Percentiles rank a stretch among this genome's conserved stretches.
Evolutionary conservation across 2,113 vertebrate genomes (phyloP).

Genomic region (Phyllostomus discolor): DNA sequence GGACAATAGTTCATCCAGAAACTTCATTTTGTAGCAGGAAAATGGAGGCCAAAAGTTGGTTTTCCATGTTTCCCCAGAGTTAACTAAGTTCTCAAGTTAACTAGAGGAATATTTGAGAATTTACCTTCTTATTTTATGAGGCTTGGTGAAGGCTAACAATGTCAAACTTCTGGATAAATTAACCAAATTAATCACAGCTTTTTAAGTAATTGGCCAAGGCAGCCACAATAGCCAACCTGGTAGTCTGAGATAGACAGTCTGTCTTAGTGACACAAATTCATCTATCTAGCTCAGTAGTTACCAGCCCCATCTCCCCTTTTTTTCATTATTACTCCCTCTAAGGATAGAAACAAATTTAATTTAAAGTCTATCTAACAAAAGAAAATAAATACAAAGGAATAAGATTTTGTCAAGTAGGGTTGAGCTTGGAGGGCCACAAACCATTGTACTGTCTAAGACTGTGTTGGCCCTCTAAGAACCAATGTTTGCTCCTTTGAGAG

Average conservation of each 20-base stretch:
- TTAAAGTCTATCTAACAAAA: background rate
- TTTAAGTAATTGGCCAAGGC: background rate
- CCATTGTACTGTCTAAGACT: background rate
- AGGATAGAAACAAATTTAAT: constrained; percentile 1
- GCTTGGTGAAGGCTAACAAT: rapidly evolving
- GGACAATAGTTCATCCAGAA: background rate
- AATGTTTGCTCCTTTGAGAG: background rate
- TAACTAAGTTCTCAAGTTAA: background rate
- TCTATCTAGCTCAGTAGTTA: background rate
- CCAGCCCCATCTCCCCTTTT: background rate
- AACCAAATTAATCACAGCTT: background rate
- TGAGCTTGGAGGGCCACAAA: background rate
- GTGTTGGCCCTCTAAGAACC: background rate
- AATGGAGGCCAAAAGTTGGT: background rate
- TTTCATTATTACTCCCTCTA: background rate
- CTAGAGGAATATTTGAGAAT: background rate
- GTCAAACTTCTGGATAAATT: background rate
- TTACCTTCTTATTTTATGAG: background rate
- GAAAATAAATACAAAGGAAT: constrained; percentile 18
- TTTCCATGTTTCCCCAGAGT: background rate
- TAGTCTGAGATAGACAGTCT: background rate
- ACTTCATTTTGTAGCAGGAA: background rate
- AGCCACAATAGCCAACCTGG: background rate
- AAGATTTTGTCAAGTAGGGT: background rate
- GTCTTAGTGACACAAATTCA: background rate